phyloP scores from a whole-genome alignment of 2,113 vertebrate species.

The Sprattus sprattus region DNA sequence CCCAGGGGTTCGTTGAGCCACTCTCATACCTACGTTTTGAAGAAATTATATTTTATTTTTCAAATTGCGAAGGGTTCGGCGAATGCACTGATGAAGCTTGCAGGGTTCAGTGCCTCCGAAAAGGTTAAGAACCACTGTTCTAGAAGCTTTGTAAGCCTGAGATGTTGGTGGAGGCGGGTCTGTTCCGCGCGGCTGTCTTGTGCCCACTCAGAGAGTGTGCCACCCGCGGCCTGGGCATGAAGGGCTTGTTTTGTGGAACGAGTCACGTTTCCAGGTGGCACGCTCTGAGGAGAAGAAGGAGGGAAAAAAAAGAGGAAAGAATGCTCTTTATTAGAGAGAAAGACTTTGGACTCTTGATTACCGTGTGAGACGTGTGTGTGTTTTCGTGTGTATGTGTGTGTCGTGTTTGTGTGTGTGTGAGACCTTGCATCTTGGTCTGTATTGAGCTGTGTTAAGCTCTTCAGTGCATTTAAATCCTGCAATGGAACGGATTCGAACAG shows the following conservation, averaged over 20 bases:
- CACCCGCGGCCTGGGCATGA: neutral
- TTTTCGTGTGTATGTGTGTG: too few relatives aligned
- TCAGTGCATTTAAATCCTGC: neutral
- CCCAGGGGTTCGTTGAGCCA: too few relatives aligned
- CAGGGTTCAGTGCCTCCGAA: too few relatives aligned
- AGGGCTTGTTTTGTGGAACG: neutral
- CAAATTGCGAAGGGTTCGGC: too few relatives aligned
- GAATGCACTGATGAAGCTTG: too few relatives aligned
- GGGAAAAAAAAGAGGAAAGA: neutral
- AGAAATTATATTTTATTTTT: too few relatives aligned
- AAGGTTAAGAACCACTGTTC: too few relatives aligned
- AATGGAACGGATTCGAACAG: neutral
- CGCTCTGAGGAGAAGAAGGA: neutral
- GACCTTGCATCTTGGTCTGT: neutral
- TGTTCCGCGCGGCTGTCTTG: neutral
- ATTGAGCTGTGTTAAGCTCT: neutral
- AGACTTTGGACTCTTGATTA: constrained; percentile 4
- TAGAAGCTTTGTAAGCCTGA: neutral
- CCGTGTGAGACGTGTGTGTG: constrained; percentile 1
- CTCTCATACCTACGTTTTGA: too few relatives aligned
- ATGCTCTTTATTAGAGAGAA: neutral
- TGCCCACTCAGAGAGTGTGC: neutral
- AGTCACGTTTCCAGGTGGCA: constrained; percentile 11
- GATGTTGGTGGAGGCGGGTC: neutral
- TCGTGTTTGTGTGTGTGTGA: neutral